phyloP scores from a whole-genome alignment of 2,113 vertebrate genomes.

The Rhineura floridana region DNA sequence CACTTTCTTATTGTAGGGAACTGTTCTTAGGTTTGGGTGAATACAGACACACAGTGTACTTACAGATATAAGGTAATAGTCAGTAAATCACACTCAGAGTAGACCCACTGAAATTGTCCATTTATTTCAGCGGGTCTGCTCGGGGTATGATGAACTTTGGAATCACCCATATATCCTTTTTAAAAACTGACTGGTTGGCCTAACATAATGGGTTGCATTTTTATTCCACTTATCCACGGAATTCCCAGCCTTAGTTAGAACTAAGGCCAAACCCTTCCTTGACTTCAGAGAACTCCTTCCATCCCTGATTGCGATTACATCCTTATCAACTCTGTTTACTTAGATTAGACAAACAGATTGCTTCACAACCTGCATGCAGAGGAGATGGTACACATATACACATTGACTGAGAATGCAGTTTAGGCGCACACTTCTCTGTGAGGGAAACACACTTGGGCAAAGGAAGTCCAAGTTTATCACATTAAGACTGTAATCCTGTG shows the following conservation, averaged over 20 bases:
- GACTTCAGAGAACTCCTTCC: not conserved
- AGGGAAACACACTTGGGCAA: no score
- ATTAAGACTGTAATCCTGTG: not conserved
- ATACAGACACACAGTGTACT: not conserved
- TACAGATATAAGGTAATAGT: not conserved
- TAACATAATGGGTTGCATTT: not conserved
- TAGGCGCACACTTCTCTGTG: not conserved
- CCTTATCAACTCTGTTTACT: no score
- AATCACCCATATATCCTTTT: not conserved
- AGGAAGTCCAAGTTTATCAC: not conserved
- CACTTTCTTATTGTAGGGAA: not conserved
- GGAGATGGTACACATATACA: not conserved
- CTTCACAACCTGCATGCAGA: not conserved
- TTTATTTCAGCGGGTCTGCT: no score
- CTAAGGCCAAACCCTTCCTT: not conserved
- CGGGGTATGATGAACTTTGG: no score
- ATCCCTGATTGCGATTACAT: not conserved
- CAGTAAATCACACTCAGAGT: no score
- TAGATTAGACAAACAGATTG: not conserved
- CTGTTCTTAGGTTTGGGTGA: not conserved
- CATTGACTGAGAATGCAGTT: not conserved
- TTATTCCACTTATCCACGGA: not conserved
- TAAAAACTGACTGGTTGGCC: not conserved
- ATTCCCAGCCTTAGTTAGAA: not conserved
- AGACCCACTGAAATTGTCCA: no score